A percentile compares a stretch with the other conserved stretches of the same genome.
Evolutionary conservation across 2,113 vertebrate species (phyloP).

Genomic region (Rostratula benghalensis): DNA sequence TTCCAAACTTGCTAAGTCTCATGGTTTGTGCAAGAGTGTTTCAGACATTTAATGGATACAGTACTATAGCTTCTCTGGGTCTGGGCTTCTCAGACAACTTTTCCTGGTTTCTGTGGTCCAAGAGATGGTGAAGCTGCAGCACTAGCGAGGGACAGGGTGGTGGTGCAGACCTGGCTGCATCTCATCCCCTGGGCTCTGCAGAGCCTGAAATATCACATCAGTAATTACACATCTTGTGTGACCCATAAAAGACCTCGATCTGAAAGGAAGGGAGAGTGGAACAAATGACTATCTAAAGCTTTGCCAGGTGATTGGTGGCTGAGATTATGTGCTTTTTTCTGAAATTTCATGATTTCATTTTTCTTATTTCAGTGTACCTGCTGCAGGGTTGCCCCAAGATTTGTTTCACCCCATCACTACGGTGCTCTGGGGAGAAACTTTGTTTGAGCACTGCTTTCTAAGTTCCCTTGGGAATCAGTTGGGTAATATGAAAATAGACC

Average conservation of each 20-base stretch:
- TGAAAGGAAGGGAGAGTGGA: rapidly evolving
- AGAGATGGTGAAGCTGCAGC: neutral
- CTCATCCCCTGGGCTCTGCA: neutral
- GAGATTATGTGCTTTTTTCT: neutral
- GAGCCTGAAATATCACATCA: neutral
- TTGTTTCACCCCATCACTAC: neutral
- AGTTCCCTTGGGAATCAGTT: neutral
- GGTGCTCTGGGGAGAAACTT: neutral
- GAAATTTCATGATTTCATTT: neutral
- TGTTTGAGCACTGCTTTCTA: neutral
- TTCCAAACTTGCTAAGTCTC: neutral
- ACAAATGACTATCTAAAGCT: too few species aligned
- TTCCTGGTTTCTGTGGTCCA: neutral
- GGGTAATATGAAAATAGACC: neutral
- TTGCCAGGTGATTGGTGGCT: neutral
- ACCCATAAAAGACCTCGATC: neutral
- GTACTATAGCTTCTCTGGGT: neutral
- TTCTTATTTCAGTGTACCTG: neutral
- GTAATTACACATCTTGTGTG: neutral
- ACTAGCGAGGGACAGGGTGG: neutral
- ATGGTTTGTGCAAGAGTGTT: neutral
- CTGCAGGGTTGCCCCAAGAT: too few species aligned
- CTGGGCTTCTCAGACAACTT: neutral
- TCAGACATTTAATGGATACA: neutral
- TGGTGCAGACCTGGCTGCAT: neutral